Evolutionary conservation across 2,113 vertebrate genomes (phyloP).

Genomic region (Meriones unguiculatus): DNA sequence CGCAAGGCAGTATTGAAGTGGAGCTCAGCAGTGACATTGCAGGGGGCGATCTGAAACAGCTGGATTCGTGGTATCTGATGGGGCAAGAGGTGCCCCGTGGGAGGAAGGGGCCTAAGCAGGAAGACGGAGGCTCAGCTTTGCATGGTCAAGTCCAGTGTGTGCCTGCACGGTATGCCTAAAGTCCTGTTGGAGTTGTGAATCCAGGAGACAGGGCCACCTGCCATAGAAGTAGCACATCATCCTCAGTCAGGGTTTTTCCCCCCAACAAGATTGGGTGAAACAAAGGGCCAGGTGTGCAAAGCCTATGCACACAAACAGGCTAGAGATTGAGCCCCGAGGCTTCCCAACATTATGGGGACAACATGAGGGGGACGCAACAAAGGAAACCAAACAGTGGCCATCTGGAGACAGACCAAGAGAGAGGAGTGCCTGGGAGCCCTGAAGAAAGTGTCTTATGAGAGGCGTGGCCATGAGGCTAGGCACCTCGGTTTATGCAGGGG

Average conservation of each 20-base stretch:
- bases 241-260: accelerated
- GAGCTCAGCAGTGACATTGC: not conserved
- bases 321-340: not conserved
- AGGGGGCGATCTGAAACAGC: too few relatives aligned
- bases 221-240: not conserved
- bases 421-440: too few relatives aligned
- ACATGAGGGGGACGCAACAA: accelerated
- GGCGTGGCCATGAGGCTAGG: accelerated
- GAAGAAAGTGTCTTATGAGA: not conserved
- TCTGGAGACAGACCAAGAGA: too few relatives aligned
- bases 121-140: not conserved
- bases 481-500: accelerated
- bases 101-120: not conserved
- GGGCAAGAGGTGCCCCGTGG: accelerated
- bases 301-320: not conserved
- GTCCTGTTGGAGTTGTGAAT: not conserved
- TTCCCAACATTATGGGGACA: accelerated
- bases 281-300: not conserved
- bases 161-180: accelerated
- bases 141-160: accelerated
- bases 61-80: accelerated
- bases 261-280: accelerated
- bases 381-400: not conserved
- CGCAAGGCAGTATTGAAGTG: too few relatives aligned
- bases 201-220: not conserved